Percentiles rank a stretch among this genome's conserved stretches.
Evolutionary conservation across 2,888 invertebrate species (phyloP).

Genomic region (Lacanobia oleracea): DNA sequence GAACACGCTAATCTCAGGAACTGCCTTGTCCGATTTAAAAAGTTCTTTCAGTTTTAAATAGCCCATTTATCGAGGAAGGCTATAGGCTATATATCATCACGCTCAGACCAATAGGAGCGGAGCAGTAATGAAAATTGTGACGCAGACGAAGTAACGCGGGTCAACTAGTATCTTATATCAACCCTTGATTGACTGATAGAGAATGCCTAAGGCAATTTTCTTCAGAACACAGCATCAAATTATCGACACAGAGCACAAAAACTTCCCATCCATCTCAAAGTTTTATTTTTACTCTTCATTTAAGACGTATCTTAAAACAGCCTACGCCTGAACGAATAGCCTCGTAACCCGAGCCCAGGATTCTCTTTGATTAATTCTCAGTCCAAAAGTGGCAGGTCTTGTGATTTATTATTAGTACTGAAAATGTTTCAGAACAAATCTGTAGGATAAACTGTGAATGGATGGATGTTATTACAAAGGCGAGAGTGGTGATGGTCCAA

Average conservation of each 20-base stretch:
- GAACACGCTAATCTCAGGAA: too few relatives aligned
- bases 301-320: neutral
- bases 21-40: too few relatives aligned
- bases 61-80: too few relatives aligned
- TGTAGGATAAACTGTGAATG: slow-evolving; percentile 16
- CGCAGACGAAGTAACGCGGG: too few relatives aligned
- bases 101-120: too few relatives aligned
- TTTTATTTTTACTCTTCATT: neutral
- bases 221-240: neutral
- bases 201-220: too few relatives aligned
- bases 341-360: neutral
- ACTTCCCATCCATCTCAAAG: neutral
- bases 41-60: too few relatives aligned
- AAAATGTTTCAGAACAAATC: slow-evolving; percentile 35
- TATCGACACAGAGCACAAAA: neutral
- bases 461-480: slow-evolving; percentile 6
- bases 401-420: slow-evolving; percentile 36
- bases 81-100: too few relatives aligned
- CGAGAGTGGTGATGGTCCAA: neutral
- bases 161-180: too few relatives aligned
- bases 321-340: neutral
- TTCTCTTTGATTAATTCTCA: slow-evolving; percentile 34
- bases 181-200: too few relatives aligned
- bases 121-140: too few relatives aligned
- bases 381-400: slow-evolving; percentile 15